Evolutionary conservation across 2,888 invertebrate species (phyloP), one percentile per base, ranked within the genome.

Genomic region (Drosophila sordidula): DNA sequence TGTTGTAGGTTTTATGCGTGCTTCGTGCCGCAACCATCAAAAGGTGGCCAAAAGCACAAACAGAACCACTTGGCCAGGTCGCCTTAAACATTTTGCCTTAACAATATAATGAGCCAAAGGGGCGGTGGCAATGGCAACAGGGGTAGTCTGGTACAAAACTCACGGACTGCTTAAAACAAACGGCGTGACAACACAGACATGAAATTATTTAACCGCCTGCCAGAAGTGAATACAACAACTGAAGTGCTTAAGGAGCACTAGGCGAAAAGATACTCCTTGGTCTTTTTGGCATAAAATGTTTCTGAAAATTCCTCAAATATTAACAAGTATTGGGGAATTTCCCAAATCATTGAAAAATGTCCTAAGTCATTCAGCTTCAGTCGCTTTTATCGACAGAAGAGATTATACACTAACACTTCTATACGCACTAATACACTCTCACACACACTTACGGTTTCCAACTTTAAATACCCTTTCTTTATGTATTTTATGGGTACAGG

Each of bases 1-100:
- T 78, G 67, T 75, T 75, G 78, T 56, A 66, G 67, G 56, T 86
- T 87, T 87, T 84, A 87, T 81, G 84, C 70, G 76, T 72, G 66
- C 39, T 77, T 25, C 75, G 75, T 71, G 71, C 49, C 52, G 36
- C 18, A 58, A 18, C 41, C 61, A 66, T 55, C 62, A 55, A 63
- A 68, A 64, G 70, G 70, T 79, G 66, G 61, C 56, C 74, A 67
- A 68, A 59, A 68, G 58, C 52, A 38, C 36, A 44, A 22, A 26
- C 42, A 2, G 12, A 38, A 41, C 36, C 70, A 70, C 75, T 74
- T 65, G 73, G 44, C 61, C 62, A 56, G 32, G 34, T 25, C 54
- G 41, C 34, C 59, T 70, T 77, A 62, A 71, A 75, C 49, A 68
- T 64, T 67, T 61, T 69, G 62, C 55, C 58, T 72, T 63, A 65